Conservation (phyloP, 2,113 vertebrate genomes). For the Prionailurus viverrinus region DNA sequence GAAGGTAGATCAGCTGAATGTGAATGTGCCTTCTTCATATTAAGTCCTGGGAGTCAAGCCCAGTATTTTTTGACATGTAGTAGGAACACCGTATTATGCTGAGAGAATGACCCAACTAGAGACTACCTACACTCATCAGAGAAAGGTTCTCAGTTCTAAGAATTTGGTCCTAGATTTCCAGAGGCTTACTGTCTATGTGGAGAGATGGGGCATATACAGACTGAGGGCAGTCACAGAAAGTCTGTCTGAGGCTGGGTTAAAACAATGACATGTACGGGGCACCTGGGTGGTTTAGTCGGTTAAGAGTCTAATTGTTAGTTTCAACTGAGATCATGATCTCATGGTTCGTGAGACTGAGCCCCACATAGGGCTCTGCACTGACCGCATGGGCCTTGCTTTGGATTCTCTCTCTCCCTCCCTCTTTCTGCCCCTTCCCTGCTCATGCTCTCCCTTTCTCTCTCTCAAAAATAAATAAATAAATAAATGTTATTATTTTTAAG, state of each 20-base stretch:
- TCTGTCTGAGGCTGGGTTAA: background rate
- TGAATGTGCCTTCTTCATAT: background rate
- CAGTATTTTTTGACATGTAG: background rate
- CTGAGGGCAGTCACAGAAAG: rapidly evolving
- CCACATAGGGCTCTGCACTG: no score
- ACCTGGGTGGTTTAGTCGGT: no score
- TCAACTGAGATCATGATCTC: no score
- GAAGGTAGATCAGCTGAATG: background rate
- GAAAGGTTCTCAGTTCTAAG: background rate
- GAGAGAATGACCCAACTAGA: no score
- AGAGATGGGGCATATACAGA: rapidly evolving
- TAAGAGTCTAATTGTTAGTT: no score
- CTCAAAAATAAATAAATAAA: no score
- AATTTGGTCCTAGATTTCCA: background rate
- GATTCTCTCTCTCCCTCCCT: no score
- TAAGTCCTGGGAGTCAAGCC: background rate
- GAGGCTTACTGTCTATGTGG: background rate
- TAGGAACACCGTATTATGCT: background rate
- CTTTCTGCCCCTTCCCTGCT: no score
- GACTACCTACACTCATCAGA: background rate
- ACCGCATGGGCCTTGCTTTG: no score
- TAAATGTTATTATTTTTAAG: no score
- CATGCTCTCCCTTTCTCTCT: no score
- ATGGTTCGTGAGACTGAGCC: no score
- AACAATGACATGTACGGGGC: rapidly evolving